Evolutionary conservation across 1,140 invertebrate species (phyloP).

Genomic region (Nasonia longicornis): DNA sequence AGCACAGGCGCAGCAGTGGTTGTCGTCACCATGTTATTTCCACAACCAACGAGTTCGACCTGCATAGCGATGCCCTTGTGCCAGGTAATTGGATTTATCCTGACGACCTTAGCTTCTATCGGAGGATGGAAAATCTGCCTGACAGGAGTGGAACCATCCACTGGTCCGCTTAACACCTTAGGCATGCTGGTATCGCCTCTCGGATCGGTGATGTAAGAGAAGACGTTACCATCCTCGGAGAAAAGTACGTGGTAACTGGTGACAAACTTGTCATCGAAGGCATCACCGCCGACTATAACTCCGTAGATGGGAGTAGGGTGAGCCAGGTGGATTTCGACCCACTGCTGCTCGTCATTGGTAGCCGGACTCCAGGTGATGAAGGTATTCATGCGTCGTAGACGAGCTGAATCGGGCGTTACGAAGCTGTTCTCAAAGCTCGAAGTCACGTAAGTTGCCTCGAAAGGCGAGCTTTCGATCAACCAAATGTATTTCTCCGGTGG

Average conservation of each 20-base stretch:
- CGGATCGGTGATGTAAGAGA: constrained; percentile 65
- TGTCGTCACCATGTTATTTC: constrained; percentile 50
- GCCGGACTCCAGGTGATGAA: neutral
- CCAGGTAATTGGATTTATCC: constrained; percentile 82
- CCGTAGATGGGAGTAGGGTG: constrained; percentile 78
- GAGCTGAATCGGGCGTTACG: neutral
- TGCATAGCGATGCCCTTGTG: constrained; percentile 79
- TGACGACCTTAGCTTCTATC: constrained; percentile 79
- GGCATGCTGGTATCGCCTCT: constrained; percentile 58
- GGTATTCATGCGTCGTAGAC: neutral
- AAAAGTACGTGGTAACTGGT: constrained; percentile 81
- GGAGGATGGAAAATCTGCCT: constrained; percentile 77
- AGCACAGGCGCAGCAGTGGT: neutral
- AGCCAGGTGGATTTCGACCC: constrained; percentile 77
- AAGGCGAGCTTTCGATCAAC: constrained; percentile 47
- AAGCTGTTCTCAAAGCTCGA: constrained; percentile 63
- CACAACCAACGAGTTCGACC: constrained; percentile 82
- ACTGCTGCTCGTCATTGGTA: constrained; percentile 11
- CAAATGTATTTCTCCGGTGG: constrained; percentile 62
- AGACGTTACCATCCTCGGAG: constrained; percentile 74
- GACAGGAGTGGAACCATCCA: constrained; percentile 72
- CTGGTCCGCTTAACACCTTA: constrained; percentile 80
- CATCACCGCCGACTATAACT: constrained; percentile 76
- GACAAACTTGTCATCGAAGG: constrained; percentile 77
- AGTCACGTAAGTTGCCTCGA: constrained; percentile 71